A percentile compares a stretch with the other conserved stretches of the same genome.
Evolutionary conservation across 2,888 invertebrate species (phyloP).

Genomic region (Lordiphosa fenestrarum): DNA sequence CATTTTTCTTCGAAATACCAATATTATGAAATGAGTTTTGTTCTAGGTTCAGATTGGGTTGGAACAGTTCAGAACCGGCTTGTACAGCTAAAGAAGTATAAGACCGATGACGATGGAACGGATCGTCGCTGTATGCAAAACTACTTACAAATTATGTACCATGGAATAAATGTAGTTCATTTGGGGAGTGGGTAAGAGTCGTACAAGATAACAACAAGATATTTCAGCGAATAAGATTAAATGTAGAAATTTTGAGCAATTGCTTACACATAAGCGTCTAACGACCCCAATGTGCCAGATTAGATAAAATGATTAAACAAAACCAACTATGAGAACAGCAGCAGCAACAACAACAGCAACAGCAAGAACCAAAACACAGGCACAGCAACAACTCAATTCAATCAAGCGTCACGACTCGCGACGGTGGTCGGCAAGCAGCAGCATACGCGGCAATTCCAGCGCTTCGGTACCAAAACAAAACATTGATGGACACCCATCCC

Average conservation of each 20-base stretch:
- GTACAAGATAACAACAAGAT: no score
- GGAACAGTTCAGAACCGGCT: no score
- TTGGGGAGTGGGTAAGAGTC: no score
- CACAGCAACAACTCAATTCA: conserved; percentile 54
- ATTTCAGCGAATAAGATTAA: no score
- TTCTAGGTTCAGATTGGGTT: no score
- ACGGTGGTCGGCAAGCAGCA: conserved; percentile 12
- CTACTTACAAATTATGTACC: no score
- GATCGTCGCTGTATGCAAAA: no score
- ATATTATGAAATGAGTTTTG: no score
- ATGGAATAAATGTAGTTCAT: no score
- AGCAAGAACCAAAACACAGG: conserved; percentile 21
- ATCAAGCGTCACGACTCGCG: conserved; percentile 44
- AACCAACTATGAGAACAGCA: conserved; percentile 27
- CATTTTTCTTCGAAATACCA: no score
- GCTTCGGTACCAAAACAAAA: conserved; percentile 27
- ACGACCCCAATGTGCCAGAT: conserved; percentile 49
- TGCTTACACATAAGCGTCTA: conserved; percentile 7
- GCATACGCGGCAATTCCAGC: conserved; percentile 45
- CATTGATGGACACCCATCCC: conserved; percentile 4
- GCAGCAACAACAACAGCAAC: background rate
- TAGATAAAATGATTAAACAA: conserved; percentile 68
- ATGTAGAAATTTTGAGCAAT: background rate
- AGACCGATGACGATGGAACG: no score
- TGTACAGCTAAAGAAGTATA: no score